A percentile compares a stretch with the other conserved stretches of the same genome.
phyloP scores from a whole-genome alignment of 2,888 invertebrate species.

The Ethmia dodecea region DNA sequence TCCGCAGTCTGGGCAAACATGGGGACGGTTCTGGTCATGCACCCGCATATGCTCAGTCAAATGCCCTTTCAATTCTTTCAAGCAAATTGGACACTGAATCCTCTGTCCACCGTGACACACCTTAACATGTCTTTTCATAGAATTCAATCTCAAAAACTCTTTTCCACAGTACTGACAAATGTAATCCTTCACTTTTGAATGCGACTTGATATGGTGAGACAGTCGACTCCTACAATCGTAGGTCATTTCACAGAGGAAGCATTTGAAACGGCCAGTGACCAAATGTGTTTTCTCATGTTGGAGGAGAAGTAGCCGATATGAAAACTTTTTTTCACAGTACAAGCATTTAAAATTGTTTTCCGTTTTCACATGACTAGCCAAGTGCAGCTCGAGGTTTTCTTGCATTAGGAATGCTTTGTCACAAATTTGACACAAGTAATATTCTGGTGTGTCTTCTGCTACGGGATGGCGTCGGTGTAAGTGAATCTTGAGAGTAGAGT shows the following conservation, averaged over 20 bases:
- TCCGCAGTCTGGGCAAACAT: slow-evolving; percentile 87
- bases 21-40: slow-evolving; percentile 86
- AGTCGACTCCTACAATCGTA: slow-evolving; percentile 83
- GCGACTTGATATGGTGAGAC: slow-evolving; percentile 81
- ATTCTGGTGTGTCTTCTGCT: slow-evolving; percentile 33
- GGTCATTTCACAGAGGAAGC: slow-evolving; percentile 82
- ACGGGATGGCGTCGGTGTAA: slow-evolving; percentile 72
- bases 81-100: slow-evolving; percentile 88
- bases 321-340: slow-evolving; percentile 65
- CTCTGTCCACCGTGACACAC: slow-evolving; percentile 86
- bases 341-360: slow-evolving; percentile 81
- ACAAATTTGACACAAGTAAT: slow-evolving; percentile 85
- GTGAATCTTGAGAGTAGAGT: slow-evolving; percentile 81
- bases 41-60: slow-evolving; percentile 89
- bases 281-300: slow-evolving; percentile 87
- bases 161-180: slow-evolving; percentile 89
- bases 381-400: slow-evolving; percentile 84
- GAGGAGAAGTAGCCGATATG: slow-evolving; percentile 45
- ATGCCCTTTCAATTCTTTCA: slow-evolving; percentile 88
- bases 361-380: slow-evolving; percentile 81
- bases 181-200: slow-evolving; percentile 85
- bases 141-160: slow-evolving; percentile 85
- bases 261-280: slow-evolving; percentile 83
- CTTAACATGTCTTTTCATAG: slow-evolving; percentile 85
- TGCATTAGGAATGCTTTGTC: slow-evolving; percentile 86